Base-by-base conservation (phyloP, 2,888 invertebrate genomes). In the Pantelozetes paolii region DNA sequence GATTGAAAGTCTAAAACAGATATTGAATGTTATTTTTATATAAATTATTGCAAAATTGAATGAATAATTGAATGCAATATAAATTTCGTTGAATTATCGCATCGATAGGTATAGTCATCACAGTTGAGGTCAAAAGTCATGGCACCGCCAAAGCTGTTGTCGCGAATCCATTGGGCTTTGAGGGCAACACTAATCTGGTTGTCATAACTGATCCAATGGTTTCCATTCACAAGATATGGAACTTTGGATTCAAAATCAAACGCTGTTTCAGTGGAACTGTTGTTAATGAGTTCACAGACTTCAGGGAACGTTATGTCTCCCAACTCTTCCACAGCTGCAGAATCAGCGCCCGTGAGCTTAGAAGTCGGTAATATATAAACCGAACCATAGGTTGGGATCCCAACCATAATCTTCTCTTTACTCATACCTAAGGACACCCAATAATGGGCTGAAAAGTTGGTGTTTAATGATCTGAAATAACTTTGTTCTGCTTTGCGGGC, bases 361-460 rank as follows among this genome's bases (percentile, higher is more conserved):
- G 85, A 80, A 83, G 90, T 91, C 0, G 88, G 84, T 64, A 94
- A 83, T 57, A 84, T 86, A 79, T 88, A 92, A 2, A 89, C 87
- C 80, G 92, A 92, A 0, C 92, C 94, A 81, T 92, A 95, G 0
- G 91, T 90, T 8, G 94, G 94, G 79, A 94, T 85, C 0, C 94
- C 94, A 1, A 94, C 85, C 15, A 92, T 87, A 20, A 94, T 87
- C 82, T 93, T 94, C 54, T 86, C 85, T 48, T 85, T 85, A 23
- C 89, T 89, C 82, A 95, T 86, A 15, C 94, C 94, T 78, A 88
- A 87, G 0, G 83, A 80, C 18, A 88, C 80, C 88, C 92, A 94
- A 85, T 90, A 89, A 78, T 88, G 85, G 0, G 89, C 87, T 0
- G 93, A 89, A 82, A 89, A 91, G 81, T 92, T 78, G 0, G 90